Conservation (phyloP, 2,888 invertebrate genomes). For the Parapristionchus giblindavisi region DNA sequence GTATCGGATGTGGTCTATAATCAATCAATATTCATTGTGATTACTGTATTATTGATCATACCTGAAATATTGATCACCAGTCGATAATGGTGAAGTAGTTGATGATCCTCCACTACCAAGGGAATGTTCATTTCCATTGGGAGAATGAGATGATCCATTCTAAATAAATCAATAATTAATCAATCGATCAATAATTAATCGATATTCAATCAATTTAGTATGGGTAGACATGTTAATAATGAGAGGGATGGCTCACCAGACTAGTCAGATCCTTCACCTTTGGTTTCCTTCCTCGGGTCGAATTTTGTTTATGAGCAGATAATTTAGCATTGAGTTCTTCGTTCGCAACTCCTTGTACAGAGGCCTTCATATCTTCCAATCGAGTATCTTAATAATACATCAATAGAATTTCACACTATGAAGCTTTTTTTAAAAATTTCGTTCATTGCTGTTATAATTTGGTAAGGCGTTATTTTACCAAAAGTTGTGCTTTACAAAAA, state of each 20-base stretch:
- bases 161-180: neutral
- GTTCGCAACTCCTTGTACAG: constrained; percentile 53
- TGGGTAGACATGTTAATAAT: neutral
- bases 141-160: constrained; percentile 29
- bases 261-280: constrained; percentile 28
- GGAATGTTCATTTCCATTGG: constrained; percentile 20
- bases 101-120: constrained; percentile 33
- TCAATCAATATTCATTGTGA: too few species aligned
- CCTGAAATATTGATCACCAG: constrained; percentile 15
- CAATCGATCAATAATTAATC: neutral
- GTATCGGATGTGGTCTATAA: too few species aligned
- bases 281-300: constrained; percentile 56
- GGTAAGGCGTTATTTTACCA: too few species aligned
- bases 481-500: too few species aligned
- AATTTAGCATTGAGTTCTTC: constrained; percentile 51
- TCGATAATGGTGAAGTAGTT: constrained; percentile 29
- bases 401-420: too few species aligned
- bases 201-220: neutral
- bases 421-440: too few species aligned
- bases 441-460: too few species aligned
- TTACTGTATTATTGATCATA: neutral
- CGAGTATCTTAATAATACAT: constrained; percentile 4
- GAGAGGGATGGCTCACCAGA: constrained; percentile 21
- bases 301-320: constrained; percentile 54
- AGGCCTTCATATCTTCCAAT: constrained; percentile 56